A percentile compares a stretch with the other conserved stretches of the same genome.
These are phyloP conservation scores for Pangasius mekongensis DNA, from an alignment of 2,797 vertebrate genomes.

Conservation along the genomic window DNA sequence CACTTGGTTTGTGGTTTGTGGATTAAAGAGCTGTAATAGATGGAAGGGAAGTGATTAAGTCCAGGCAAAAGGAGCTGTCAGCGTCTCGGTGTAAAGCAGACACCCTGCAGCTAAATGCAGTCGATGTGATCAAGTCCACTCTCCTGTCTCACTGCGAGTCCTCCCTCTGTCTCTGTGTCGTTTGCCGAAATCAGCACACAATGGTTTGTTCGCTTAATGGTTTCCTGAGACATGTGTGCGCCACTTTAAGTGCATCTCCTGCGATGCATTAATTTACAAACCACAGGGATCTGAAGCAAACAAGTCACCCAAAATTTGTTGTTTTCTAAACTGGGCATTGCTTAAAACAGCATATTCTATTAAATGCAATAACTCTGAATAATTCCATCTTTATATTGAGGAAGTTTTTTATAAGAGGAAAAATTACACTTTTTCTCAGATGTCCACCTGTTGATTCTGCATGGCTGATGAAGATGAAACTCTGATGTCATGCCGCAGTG, in stretches of 20 bases:
- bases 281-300: constrained; percentile 19
- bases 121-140: constrained; percentile 38
- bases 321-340: constrained; percentile 1
- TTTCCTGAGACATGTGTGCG: neutral
- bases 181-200: constrained; percentile 13
- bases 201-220: constrained; percentile 25
- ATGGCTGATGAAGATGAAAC: neutral
- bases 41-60: constrained; percentile 46
- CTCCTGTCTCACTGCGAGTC: neutral
- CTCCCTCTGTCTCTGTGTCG: constrained; percentile 23
- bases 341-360: neutral
- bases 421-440: neutral
- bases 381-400: neutral
- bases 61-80: constrained; percentile 47
- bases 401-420: neutral
- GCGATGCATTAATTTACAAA: constrained; percentile 20
- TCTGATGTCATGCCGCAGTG: neutral
- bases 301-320: neutral
- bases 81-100: constrained; percentile 34
- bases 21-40: constrained; percentile 45
- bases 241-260: constrained; percentile 27
- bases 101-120: constrained; percentile 47
- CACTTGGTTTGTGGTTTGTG: constrained; percentile 31
- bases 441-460: neutral
- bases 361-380: neutral